Base-by-base conservation (phyloP, 2,888 invertebrate genomes). In the Sminthurides aquaticus region DNA sequence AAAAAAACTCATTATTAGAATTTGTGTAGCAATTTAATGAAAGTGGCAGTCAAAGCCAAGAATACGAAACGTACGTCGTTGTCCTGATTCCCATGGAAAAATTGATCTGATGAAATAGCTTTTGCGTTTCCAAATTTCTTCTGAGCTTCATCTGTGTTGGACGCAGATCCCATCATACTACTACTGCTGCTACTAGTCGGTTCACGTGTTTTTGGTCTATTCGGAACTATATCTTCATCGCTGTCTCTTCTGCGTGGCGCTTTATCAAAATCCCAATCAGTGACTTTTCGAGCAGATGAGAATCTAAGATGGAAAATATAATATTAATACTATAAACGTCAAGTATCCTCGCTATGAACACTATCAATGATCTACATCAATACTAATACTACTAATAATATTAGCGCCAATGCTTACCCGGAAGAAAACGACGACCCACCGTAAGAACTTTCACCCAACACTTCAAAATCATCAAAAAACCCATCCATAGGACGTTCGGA, bases 111-210 rank as follows among this genome's bases (percentile, higher is more conserved):
- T 66, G 97, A 97, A 77, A 99, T 99, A 18, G 95, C 91, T 80
- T 99, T 99, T 2, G 98, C 96, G 75, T 89, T 87, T 59, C 94
- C 97, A 79, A 98, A 99, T 81, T 98, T 98, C 80, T 91, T 92
- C 79, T 91, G 91, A 25, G 94, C 93, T 67, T 88, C 87, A 75
- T 88, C 88, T 5, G 81, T 81, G 25, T 72, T 74, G n/a, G 69
- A 52, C 18, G 73, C 54, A 22, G 74, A 59, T 5, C 5, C 5
- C 5, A 20, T 8, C 18, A 49, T 67, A 55, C 49, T 15, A 52
- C 25, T 54, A 55, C 1, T 26, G 26, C 22, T 43, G 22, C 49
- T 52, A 29, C 57, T 64, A 1, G 60, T 59, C 27, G 69, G 69
- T 48, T 71, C 70, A 22, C 63, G 48, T 11, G 71, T 70, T 58